Conservation (phyloP, 2,797 vertebrate species). For the Macropus fuliginosus region DNA sequence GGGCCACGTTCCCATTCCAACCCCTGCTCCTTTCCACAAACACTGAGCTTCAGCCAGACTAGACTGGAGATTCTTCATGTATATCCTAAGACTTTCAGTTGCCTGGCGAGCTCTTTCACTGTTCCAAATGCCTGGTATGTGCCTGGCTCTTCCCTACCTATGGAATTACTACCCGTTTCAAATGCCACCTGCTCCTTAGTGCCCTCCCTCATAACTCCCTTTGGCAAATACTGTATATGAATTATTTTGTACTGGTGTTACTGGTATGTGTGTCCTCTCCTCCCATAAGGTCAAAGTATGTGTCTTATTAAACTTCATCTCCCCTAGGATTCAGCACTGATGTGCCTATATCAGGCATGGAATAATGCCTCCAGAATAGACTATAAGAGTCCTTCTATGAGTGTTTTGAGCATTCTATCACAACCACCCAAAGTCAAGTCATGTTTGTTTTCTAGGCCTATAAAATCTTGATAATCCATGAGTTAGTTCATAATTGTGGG, state of each 20-base stretch:
- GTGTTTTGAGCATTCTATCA: neutral
- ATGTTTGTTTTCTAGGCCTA: neutral
- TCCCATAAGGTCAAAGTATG: neutral
- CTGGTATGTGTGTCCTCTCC: neutral
- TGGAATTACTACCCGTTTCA: neutral
- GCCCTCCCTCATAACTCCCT: neutral
- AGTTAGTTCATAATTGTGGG: neutral
- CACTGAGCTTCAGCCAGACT: neutral
- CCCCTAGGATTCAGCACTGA: neutral
- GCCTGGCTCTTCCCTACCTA: neutral
- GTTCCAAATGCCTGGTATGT: neutral
- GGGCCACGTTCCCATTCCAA: neutral
- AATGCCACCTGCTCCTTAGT: neutral
- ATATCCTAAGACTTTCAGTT: neutral
- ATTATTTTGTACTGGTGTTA: neutral
- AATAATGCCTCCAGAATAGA: neutral
- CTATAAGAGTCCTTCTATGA: neutral
- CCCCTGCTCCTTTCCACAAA: neutral
- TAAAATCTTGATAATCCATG: neutral
- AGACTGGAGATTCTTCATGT: neutral
- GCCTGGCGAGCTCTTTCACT: neutral
- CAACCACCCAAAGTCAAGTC: neutral
- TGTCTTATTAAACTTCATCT: neutral
- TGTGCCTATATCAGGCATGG: neutral
- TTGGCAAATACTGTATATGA: neutral